Conservation (phyloP, 2,888 invertebrate genomes). For the Barypeithes pellucidus region DNA sequence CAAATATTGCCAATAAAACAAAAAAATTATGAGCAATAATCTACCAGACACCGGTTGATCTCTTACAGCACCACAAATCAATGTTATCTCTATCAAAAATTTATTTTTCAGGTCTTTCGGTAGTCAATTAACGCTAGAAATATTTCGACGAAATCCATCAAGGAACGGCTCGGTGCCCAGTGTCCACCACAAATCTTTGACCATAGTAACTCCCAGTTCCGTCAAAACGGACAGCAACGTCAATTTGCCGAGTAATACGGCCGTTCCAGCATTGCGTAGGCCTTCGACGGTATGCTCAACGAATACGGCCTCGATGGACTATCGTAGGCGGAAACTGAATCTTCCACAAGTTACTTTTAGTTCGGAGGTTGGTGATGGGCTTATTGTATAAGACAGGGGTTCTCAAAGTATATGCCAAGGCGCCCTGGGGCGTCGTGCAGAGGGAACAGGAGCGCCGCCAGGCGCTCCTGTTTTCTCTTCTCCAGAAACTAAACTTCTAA, state of each 20-base stretch:
- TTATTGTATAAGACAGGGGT: constrained; percentile 83
- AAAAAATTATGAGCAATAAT: no score
- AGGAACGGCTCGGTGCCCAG: constrained; percentile 69
- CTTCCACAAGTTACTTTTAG: constrained; percentile 90
- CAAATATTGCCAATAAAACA: no score
- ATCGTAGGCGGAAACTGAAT: constrained; percentile 77
- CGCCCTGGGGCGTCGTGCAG: no score
- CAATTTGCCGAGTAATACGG: constrained; percentile 47
- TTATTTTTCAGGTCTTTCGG: constrained; percentile 80
- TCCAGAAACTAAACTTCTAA: no score
- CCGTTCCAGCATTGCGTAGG: constrained; percentile 66
- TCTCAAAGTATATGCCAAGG: no score
- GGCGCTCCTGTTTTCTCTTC: no score
- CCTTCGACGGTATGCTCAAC: constrained; percentile 83
- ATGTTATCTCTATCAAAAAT: no score
- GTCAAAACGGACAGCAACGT: constrained; percentile 60
- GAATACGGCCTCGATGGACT: constrained; percentile 73
- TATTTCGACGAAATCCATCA: constrained; percentile 77
- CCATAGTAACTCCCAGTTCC: constrained; percentile 64
- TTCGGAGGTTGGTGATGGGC: constrained; percentile 93
- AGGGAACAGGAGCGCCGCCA: no score
- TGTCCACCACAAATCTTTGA: constrained; percentile 58
- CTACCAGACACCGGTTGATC: no score
- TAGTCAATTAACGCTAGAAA: constrained; percentile 80
- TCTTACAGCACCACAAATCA: no score